These are phyloP conservation scores for Phodopus roborovskii DNA, from an alignment of 2,113 vertebrate genomes.

Conservation along the genomic window DNA sequence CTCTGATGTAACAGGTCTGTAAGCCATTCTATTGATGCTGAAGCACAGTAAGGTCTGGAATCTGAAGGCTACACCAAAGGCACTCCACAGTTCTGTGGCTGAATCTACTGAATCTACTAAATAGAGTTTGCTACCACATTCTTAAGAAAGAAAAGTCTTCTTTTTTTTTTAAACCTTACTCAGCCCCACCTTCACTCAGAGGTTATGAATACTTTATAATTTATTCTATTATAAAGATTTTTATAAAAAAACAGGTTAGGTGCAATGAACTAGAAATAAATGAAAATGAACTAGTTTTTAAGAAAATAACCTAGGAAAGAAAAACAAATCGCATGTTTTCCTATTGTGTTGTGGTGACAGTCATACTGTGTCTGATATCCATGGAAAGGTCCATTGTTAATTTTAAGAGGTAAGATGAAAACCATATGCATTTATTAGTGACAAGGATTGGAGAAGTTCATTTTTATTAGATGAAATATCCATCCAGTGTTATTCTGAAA, in stretches of 20 bases:
- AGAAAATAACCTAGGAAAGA: slow-evolving; percentile 33
- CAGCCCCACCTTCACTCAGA: not conserved
- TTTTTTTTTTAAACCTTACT: not conserved
- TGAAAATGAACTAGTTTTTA: slow-evolving; percentile 22
- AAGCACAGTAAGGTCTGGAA: not conserved
- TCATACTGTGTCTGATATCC: slow-evolving; percentile 22
- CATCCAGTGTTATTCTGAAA: slow-evolving; percentile 11
- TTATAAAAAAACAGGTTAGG: not conserved
- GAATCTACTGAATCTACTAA: not conserved
- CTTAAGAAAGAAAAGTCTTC: not conserved
- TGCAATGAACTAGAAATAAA: slow-evolving; percentile 15
- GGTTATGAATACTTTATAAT: not conserved
- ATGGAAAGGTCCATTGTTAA: not conserved
- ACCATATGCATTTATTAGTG: slow-evolving; percentile 5
- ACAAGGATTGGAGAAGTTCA: slow-evolving; percentile 36
- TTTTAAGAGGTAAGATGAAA: slow-evolving; percentile 53
- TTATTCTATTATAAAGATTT: slow-evolving; percentile 19
- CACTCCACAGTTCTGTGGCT: not conserved
- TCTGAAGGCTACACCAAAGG: not conserved
- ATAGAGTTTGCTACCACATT: not conserved
- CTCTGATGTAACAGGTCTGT: not conserved
- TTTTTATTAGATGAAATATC: slow-evolving; percentile 58
- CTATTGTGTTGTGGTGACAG: not conserved
- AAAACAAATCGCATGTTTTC: not conserved
- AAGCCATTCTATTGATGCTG: not conserved